Evolutionary conservation across 1,140 invertebrate species (phyloP).

Genomic region (Harpegnathos saltator): DNA sequence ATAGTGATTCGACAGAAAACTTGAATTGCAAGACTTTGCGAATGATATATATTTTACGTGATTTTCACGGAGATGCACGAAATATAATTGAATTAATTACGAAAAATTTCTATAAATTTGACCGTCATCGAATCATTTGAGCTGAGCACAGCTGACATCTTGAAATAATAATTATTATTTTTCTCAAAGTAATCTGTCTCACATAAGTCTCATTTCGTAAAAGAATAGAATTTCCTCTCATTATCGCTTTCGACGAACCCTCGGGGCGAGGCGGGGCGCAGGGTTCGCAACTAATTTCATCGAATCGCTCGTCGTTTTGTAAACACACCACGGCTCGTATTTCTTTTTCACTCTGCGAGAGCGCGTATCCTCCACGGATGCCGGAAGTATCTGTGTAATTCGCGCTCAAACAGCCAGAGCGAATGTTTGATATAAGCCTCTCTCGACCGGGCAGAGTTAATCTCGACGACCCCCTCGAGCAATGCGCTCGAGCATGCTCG

Average conservation of each 20-base stretch:
- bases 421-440: constrained; percentile 56
- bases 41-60: no score
- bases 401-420: constrained; percentile 11
- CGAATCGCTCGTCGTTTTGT: constrained; percentile 11
- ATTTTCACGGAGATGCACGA: no score
- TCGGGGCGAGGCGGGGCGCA: no score
- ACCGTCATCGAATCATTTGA: no score
- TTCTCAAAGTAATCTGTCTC: no score
- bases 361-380: neutral
- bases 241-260: no score
- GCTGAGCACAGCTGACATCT: no score
- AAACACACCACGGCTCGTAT: neutral
- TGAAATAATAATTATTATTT: no score
- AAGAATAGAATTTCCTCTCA: no score
- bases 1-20: neutral
- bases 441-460: constrained; percentile 36
- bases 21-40: neutral
- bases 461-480: constrained; percentile 54
- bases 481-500: constrained; percentile 36
- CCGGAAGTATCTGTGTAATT: constrained; percentile 44
- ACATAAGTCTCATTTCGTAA: no score
- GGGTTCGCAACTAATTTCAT: neutral
- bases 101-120: no score
- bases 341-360: neutral
- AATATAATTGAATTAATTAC: no score